Evolutionary conservation across 2,113 vertebrate species (phyloP).

Genomic region (Anseranas semipalmata): DNA sequence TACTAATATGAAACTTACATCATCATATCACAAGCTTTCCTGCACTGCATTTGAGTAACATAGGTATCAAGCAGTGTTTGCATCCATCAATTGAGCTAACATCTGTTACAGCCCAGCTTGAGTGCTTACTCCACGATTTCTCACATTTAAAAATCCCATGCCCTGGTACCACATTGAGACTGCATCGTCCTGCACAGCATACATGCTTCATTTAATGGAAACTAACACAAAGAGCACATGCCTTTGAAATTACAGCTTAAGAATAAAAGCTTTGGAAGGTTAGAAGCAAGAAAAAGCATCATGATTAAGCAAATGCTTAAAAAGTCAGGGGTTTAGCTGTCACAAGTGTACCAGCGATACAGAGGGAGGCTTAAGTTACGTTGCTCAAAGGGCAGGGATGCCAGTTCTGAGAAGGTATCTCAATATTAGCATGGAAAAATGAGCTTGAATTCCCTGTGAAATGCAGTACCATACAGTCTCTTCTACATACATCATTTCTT

Average conservation of each 20-base stretch:
- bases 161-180: not conserved
- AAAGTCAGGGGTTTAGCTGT: not conserved
- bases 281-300: slow-evolving; percentile 47
- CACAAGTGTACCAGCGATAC: not conserved
- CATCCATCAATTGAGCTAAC: not conserved
- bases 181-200: not conserved
- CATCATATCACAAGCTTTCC: not conserved
- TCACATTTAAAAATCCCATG: not conserved
- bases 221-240: not conserved
- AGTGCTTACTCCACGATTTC: not conserved
- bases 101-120: not conserved
- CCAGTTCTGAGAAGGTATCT: not conserved
- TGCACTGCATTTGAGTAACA: not conserved
- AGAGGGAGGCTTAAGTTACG: not conserved
- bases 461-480: not conserved
- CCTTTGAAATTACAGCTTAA: not conserved
- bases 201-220: not conserved
- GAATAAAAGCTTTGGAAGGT: slow-evolving; percentile 23
- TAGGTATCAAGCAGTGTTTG: rapidly evolving
- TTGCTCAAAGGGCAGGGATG: not conserved
- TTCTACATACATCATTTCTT: not conserved
- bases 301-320: slow-evolving; percentile 27
- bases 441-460: not conserved
- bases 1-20: not conserved
- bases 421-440: not conserved